A percentile compares a stretch with the other conserved stretches of the same genome.
Evolutionary conservation across 2,888 invertebrate genomes (phyloP).

Genomic region (Agrochola litura): DNA sequence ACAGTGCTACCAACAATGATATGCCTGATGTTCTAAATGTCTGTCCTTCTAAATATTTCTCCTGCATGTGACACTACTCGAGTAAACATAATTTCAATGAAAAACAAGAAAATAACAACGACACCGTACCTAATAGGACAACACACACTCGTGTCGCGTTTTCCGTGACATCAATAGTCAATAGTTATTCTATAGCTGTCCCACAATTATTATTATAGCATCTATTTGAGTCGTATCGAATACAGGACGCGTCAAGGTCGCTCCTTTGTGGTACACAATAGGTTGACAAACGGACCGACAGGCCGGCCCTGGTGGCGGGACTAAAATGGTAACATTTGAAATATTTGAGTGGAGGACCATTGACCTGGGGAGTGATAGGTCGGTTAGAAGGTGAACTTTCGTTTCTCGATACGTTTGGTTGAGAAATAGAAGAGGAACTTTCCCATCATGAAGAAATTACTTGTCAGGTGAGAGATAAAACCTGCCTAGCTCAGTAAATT

Average conservation of each 20-base stretch:
- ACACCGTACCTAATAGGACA: conserved; percentile 29
- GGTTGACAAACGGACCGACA: conserved; percentile 50
- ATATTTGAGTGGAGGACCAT: conserved; percentile 52
- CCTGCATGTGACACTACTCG: background rate
- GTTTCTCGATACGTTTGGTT: background rate
- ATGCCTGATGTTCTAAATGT: background rate
- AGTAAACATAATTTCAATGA: conserved; percentile 19
- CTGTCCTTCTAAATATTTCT: background rate
- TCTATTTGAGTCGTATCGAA: conserved; percentile 37
- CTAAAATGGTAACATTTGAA: conserved; percentile 53
- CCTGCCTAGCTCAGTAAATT: background rate
- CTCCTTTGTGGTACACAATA: conserved; percentile 63
- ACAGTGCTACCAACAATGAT: background rate
- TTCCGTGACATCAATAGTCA: conserved; percentile 58
- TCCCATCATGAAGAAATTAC: background rate
- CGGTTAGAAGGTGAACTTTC: background rate
- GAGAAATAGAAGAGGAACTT: background rate
- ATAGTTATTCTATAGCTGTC: conserved; percentile 44
- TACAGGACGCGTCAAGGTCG: conserved; percentile 62
- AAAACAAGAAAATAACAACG: conserved; percentile 20
- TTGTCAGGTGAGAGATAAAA: background rate
- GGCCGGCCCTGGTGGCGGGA: conserved; percentile 19
- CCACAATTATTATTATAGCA: conserved; percentile 30
- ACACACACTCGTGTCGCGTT: conserved; percentile 38
- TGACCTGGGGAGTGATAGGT: conserved; percentile 18